Percentiles rank a stretch among this genome's conserved stretches.
phyloP scores from a whole-genome alignment of 2,888 invertebrate genomes.

The Hirudinaria manillensis region DNA sequence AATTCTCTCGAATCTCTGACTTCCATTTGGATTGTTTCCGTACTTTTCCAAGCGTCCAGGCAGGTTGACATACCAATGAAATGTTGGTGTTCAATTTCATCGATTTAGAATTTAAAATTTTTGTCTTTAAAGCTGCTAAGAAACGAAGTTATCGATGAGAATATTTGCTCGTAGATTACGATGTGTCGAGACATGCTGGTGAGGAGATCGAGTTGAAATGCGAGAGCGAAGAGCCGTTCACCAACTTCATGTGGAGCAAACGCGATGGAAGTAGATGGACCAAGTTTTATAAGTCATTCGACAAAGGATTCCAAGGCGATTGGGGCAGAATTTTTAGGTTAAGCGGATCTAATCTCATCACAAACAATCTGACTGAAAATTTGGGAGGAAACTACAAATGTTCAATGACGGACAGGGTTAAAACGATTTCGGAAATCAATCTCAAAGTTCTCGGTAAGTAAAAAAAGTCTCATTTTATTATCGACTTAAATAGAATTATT shows the following conservation, averaged over 20 bases:
- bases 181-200: neutral
- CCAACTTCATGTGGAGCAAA: neutral
- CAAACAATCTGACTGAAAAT: neutral
- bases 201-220: constrained; percentile 4
- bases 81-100: no score
- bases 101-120: no score
- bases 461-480: neutral
- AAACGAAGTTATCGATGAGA: no score
- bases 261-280: neutral
- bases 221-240: neutral
- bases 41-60: no score
- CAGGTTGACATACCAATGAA: no score
- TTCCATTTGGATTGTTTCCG: no score
- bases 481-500: no score
- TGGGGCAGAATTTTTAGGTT: neutral
- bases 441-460: neutral
- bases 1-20: no score
- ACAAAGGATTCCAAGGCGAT: neutral
- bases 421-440: neutral
- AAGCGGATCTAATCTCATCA: neutral
- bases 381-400: neutral
- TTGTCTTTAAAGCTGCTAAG: no score
- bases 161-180: constrained; percentile 4
- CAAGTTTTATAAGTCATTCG: neutral
- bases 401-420: neutral